Base-by-base conservation (phyloP, 2,797 vertebrate genomes). In the Salarias fasciatus region DNA sequence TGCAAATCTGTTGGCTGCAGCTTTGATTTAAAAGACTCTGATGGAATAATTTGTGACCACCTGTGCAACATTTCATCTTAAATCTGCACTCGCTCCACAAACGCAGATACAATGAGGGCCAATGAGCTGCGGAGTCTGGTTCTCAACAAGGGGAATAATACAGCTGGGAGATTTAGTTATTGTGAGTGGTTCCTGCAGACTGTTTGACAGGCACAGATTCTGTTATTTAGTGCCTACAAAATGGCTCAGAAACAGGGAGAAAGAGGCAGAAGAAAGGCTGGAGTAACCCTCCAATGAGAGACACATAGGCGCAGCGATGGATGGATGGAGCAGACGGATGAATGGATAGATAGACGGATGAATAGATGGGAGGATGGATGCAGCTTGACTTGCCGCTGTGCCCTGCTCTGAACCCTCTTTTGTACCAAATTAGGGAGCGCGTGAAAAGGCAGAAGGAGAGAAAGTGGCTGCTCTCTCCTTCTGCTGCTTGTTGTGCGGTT, bases 381-480 rank as follows among this genome's bases (percentile, higher is more conserved):
- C 63, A 74, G 71, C 65, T 75, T 69, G 69, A 72, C 66, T 53
- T 65, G 59, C 64, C 63, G 52, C 77, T 41, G 79, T 63, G 85
- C 80, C 69, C 77, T 47, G 72, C 78, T 82, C 78, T 87, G 75
- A 80, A 77, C 74, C 63, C 53, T 78, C 71, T 61, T 83, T 79
- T 85, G 65, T 79, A 59, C 45, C 54, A 82, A 79, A 79, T 86
- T 79, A 81, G 53, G 77, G 80, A 76, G 79, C 59, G 48, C 44
- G 14, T 77, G 84, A 79, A 80, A 62, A 76, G 83, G 72, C 61
- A 70, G 76, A 77, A 71, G 59, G 75, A 63, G 67, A 80, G 74
- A 77, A 68, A 80, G 77, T 80, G 74, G 72, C 58, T 72, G 64
- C 82, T 63, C 79, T 75, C 73, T 73, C 69, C 67, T 79, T 69